Percentiles rank a stretch among this genome's conserved stretches.
Evolutionary conservation across 2,797 vertebrate species (phyloP).

Genomic region (Craterocephalus amniculus): DNA sequence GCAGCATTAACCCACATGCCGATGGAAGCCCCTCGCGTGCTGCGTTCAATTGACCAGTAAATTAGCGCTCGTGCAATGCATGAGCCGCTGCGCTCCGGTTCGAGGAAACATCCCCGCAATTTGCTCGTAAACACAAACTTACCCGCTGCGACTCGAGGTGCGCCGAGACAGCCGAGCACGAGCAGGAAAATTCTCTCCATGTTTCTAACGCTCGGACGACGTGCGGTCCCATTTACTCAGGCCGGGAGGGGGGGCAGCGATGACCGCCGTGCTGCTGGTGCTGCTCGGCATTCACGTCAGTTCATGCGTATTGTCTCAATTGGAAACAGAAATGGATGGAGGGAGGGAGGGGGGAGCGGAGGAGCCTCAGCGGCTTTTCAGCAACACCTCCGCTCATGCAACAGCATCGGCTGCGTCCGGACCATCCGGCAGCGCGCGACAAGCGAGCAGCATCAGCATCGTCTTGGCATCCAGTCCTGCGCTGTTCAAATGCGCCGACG

Average conservation of each 20-base stretch:
- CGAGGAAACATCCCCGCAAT: neutral
- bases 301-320: constrained; percentile 62
- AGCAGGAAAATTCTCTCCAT: constrained; percentile 81
- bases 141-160: constrained; percentile 78
- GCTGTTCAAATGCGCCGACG: constrained; percentile 36
- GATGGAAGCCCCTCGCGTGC: constrained; percentile 12
- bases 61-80: neutral
- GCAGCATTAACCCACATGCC: constrained; percentile 28
- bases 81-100: constrained; percentile 6
- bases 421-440: constrained; percentile 4
- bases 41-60: neutral
- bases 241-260: constrained; percentile 50
- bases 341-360: neutral
- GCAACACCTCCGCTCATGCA: constrained; percentile 32
- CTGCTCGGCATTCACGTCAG: constrained; percentile 65
- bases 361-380: constrained; percentile 17
- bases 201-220: constrained; percentile 65
- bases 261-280: constrained; percentile 37
- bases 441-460: constrained; percentile 11
- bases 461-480: constrained; percentile 9
- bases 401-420: constrained; percentile 10
- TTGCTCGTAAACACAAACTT: constrained; percentile 67
- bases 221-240: constrained; percentile 76
- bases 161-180: constrained; percentile 75
- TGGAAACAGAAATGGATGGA: constrained; percentile 5